Conservation (phyloP, 2,113 vertebrate species). For the Syngnathus typhle region DNA sequence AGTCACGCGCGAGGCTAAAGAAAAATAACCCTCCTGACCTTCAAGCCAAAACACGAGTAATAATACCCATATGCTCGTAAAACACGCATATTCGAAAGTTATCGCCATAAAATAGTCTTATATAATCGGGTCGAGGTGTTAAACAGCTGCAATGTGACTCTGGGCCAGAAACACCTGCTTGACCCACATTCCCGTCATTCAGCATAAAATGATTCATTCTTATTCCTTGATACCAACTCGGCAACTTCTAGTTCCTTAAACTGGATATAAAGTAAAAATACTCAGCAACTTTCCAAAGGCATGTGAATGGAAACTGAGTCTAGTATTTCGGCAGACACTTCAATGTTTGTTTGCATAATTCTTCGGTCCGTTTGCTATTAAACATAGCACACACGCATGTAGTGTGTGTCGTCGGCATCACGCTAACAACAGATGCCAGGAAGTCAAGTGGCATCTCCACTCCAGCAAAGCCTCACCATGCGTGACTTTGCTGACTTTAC, state of each 20-base stretch:
- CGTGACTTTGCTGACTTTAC: slow-evolving; percentile 49
- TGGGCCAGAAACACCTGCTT: neutral
- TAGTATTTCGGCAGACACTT: slow-evolving; percentile 31
- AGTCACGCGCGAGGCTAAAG: neutral
- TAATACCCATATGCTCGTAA: slow-evolving; percentile 5
- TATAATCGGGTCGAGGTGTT: neutral
- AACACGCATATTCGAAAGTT: neutral
- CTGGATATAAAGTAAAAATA: no score
- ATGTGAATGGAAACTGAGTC: neutral
- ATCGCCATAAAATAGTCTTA: neutral
- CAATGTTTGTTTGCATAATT: slow-evolving; percentile 49
- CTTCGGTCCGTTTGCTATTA: slow-evolving; percentile 35
- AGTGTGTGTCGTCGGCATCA: slow-evolving; percentile 25
- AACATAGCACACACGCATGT: slow-evolving; percentile 25
- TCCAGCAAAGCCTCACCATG: slow-evolving; percentile 44
- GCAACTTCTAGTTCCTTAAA: no score
- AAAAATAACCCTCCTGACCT: neutral
- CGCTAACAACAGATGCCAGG: slow-evolving; percentile 57
- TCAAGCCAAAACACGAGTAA: neutral
- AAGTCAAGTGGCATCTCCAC: slow-evolving; percentile 35
- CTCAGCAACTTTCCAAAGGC: no score
- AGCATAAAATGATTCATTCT: no score
- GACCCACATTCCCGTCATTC: no score
- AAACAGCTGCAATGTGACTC: neutral
- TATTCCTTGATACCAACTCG: no score